A percentile compares a stretch with the other conserved stretches of the same genome.
phyloP scores from a whole-genome alignment of 1,140 invertebrate species.

The Pseudachorutes palmiensis region DNA sequence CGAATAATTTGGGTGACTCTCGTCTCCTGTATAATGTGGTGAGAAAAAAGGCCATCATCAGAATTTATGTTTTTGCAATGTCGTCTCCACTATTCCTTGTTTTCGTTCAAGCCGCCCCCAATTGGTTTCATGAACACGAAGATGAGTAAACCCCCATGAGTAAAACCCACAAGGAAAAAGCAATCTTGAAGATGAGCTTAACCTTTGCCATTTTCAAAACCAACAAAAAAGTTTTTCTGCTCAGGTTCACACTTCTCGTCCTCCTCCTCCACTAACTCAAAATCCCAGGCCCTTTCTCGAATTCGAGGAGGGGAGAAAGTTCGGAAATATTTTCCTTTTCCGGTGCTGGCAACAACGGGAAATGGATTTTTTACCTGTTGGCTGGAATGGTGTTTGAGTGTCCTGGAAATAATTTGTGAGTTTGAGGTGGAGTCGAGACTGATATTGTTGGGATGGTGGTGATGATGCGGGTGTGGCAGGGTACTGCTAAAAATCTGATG shows the following conservation, averaged over 20 bases:
- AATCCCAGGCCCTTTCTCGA: too few relatives aligned
- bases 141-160: not conserved
- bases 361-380: conserved; percentile 47
- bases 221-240: too few relatives aligned
- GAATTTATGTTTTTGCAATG: not conserved
- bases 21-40: conserved; percentile 25
- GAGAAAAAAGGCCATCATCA: conserved; percentile 15
- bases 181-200: not conserved
- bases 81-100: not conserved
- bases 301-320: not conserved
- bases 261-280: too few relatives aligned
- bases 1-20: conserved; percentile 49
- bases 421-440: conserved; percentile 14
- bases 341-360: not conserved
- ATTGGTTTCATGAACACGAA: too few relatives aligned
- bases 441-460: conserved; percentile 15
- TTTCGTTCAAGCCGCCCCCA: too few relatives aligned
- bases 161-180: too few relatives aligned
- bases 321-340: not conserved
- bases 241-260: too few relatives aligned
- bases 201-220: too few relatives aligned
- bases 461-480: conserved; percentile 8
- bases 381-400: conserved; percentile 52
- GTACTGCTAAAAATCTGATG: conserved; percentile 39
- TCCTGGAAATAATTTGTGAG: conserved; percentile 46